phyloP scores from a whole-genome alignment of 2,113 vertebrate species.

The Leptocoma aspasia region DNA sequence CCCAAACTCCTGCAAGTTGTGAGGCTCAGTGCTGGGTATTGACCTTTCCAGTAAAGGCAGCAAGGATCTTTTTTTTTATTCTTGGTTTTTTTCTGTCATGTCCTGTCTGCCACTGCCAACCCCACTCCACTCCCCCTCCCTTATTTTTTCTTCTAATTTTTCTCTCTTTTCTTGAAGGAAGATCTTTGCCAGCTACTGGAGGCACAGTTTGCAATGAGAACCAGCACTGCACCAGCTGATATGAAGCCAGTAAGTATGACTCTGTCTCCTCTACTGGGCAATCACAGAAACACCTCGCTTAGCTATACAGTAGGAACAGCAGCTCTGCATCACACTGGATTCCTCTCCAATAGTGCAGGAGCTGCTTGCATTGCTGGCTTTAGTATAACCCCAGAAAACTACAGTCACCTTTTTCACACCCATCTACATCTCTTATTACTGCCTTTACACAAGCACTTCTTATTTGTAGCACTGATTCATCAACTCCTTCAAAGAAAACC shows the following conservation, averaged over 20 bases:
- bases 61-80: not conserved
- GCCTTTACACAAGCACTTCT: not conserved
- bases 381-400: not conserved
- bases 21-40: not conserved
- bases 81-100: not conserved
- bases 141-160: not conserved
- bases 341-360: not conserved
- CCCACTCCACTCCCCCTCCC: rapidly evolving
- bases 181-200: not conserved
- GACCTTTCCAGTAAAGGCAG: not conserved
- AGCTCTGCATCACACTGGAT: not conserved
- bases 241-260: not conserved
- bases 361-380: rapidly evolving
- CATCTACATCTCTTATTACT: not conserved
- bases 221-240: not conserved
- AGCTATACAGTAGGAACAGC: not conserved
- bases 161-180: not conserved
- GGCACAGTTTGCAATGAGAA: not conserved
- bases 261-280: not conserved
- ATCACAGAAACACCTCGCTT: not conserved
- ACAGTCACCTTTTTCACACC: not conserved
- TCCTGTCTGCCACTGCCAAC: not conserved
- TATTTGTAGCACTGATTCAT: not conserved
- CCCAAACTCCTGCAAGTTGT: not conserved
- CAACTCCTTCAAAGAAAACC: not conserved